phyloP scores from a whole-genome alignment of 2,888 invertebrate genomes.

The Stramonita haemastoma region DNA sequence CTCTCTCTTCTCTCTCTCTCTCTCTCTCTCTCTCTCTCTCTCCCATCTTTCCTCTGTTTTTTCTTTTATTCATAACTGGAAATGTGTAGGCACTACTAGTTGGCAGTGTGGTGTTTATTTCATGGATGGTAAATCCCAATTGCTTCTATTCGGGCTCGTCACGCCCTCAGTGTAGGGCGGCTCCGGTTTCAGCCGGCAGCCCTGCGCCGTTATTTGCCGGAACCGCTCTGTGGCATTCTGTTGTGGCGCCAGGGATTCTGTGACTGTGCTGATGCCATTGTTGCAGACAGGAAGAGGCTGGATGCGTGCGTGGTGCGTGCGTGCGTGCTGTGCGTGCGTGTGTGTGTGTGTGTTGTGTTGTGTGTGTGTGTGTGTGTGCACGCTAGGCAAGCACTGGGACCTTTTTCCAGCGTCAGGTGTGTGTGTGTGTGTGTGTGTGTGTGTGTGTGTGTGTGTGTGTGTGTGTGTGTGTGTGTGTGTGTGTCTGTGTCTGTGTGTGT shows the following conservation, averaged over 20 bases:
- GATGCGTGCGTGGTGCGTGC: constrained; percentile 11
- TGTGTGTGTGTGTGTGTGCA: no score
- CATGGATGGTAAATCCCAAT: constrained; percentile 42
- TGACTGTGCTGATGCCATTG: background rate
- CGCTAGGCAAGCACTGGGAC: no score
- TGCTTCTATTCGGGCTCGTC: constrained; percentile 33
- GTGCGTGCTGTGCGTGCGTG: no score
- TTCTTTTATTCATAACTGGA: background rate
- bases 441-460: no score
- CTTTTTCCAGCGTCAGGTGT: no score
- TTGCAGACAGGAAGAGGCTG: constrained; percentile 33
- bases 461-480: no score
- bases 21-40: background rate
- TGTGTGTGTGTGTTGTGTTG: no score
- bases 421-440: no score
- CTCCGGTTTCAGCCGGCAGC: constrained; percentile 25
- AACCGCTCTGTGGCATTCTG: constrained; percentile 27
- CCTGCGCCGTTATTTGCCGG: constrained; percentile 33
- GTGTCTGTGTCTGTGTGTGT: no score
- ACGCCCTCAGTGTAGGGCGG: constrained; percentile 6
- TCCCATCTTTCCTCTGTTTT: background rate
- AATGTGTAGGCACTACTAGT: background rate
- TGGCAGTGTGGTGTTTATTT: constrained; percentile 37
- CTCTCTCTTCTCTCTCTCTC: background rate
- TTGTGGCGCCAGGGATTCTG: constrained; percentile 18